Evolutionary conservation across 2,888 invertebrate genomes (phyloP), one percentile per base, ranked within the genome.

Genomic region (Crioceris asparagi): DNA sequence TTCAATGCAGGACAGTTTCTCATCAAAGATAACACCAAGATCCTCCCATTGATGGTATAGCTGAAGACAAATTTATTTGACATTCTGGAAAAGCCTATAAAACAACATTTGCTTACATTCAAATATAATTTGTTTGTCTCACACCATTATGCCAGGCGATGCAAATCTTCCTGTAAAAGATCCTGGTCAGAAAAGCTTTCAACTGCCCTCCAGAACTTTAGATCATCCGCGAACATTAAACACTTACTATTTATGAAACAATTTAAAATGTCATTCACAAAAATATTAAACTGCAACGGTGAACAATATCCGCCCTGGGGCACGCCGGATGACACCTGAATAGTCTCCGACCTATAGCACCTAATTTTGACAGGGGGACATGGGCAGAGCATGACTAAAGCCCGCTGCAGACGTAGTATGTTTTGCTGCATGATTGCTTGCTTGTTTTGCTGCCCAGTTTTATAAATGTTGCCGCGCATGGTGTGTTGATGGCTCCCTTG

Each of bases 21-120:
- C 19, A 19, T 32, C 32, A 17, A 32, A 32, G 19, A 18, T 32
- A n/a, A 32, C 32, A 17, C 32, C 32, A 18, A 32, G 12, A 32
- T 32, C 10, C 4, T n/a, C 19, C 19, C 32, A 32, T 32, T 32
- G 7, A 18, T 32, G n/a, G n/a, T 17, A 12, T 18, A 32, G 11
- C 3, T 32, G 10, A 19, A 8, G 17, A 11, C 32, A 11, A 18
- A 11, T 14, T 18, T 32, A 32, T 18, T 16, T 17, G 18, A 2
- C 19, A 18, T 32, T 8, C 25, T 3, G 25, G 25, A 4, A 25
- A 25, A 25, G 25, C 32, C 19, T 32, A 32, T 17, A 18, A 11
- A 32, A 18, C 18, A 32, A 32, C 32, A 32, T 18, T 17, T 18
- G n/a, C 11, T 17, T 8, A 32, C n/a, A n/a, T n/a, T n/a, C n/a